These are phyloP conservation scores for Trypoxylus dichotomus DNA, from an alignment of 1,140 invertebrate genomes.

Conservation along the genomic window DNA sequence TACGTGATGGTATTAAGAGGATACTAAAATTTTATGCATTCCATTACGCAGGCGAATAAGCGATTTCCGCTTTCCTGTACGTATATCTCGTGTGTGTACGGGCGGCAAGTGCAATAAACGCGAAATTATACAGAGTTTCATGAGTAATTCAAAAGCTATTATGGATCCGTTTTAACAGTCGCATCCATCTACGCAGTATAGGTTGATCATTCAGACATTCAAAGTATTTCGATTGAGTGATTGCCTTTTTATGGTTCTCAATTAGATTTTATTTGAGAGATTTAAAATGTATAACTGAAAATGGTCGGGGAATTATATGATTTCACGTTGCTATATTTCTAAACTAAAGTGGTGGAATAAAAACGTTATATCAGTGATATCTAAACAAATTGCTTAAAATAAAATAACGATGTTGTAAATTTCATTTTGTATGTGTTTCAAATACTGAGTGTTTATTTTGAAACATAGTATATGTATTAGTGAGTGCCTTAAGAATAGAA, in stretches of 20 bases:
- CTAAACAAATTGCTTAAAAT: too few relatives aligned
- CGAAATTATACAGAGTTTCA: constrained; percentile 1
- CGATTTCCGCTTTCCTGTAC: constrained; percentile 6
- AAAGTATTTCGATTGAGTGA: not conserved
- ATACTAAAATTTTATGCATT: constrained; percentile 16
- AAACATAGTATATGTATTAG: too few relatives aligned
- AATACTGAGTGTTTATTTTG: too few relatives aligned
- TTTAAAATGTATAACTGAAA: not conserved
- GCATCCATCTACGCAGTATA: not conserved
- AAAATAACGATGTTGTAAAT: too few relatives aligned
- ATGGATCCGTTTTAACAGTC: not conserved
- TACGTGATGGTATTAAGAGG: not conserved
- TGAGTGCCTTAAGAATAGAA: too few relatives aligned
- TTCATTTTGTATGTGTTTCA: too few relatives aligned
- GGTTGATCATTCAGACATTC: not conserved
- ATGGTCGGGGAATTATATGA: not conserved
- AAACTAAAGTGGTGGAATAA: too few relatives aligned
- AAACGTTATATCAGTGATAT: too few relatives aligned
- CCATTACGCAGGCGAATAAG: not conserved
- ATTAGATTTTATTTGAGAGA: not conserved
- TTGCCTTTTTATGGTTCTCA: not conserved
- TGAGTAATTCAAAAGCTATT: constrained; percentile 1
- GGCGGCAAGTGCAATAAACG: constrained; percentile 3
- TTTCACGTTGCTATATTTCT: too few relatives aligned
- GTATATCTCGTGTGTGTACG: not conserved